Conservation (phyloP, 2,113 vertebrate genomes). For the Pandion haliaetus region DNA sequence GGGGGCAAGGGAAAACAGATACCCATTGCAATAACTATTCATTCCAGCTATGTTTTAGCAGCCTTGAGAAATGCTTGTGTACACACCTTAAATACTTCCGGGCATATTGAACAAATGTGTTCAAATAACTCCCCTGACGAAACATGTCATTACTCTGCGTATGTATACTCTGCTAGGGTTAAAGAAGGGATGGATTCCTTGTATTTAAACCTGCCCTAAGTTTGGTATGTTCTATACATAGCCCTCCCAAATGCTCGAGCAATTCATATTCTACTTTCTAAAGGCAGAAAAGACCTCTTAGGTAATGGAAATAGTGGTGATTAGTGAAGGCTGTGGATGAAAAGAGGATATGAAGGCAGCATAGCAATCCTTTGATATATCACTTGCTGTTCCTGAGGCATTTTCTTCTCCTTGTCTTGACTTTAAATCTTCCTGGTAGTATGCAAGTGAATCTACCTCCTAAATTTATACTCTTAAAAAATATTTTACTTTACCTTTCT, state of each 20-base stretch:
- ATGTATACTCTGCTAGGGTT: not conserved
- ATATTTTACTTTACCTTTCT: not conserved
- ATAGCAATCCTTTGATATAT: conserved; percentile 25
- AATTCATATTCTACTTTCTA: not conserved
- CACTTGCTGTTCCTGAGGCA: not conserved
- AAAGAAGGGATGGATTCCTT: not conserved
- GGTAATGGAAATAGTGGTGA: conserved; percentile 24
- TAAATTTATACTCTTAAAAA: not conserved
- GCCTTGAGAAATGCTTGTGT: not conserved
- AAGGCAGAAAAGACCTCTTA: not conserved
- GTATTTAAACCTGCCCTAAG: not conserved
- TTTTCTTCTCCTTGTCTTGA: conserved; percentile 26
- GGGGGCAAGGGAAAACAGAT: not conserved
- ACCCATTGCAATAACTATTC: not conserved
- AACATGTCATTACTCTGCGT: not conserved
- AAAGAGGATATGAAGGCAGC: conserved; percentile 32
- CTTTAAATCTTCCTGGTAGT: not conserved
- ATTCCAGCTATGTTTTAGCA: not conserved
- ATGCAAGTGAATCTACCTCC: not conserved
- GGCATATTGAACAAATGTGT: not conserved
- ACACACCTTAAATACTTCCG: not conserved
- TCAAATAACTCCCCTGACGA: not conserved
- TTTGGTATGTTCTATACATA: not conserved
- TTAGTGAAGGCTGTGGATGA: conserved; percentile 29
- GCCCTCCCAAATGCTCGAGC: not conserved